Conservation (phyloP, 2,797 vertebrate genomes). For the Neosalanx taihuensis region DNA sequence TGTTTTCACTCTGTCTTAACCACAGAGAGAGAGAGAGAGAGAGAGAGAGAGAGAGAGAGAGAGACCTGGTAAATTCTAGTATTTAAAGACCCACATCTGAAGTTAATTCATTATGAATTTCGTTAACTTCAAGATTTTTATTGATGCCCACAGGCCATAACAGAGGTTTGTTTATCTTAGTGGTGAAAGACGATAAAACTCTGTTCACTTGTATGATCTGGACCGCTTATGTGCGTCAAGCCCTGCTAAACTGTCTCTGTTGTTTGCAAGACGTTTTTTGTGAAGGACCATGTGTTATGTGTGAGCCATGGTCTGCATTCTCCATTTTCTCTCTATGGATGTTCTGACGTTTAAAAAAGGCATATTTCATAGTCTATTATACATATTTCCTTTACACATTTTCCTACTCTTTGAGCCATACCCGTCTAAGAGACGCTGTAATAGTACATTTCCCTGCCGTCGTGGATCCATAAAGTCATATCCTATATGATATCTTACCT, state of each 20-base stretch:
- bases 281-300: background rate
- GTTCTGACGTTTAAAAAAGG: constrained; percentile 6
- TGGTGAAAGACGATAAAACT: constrained; percentile 28
- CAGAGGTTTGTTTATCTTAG: constrained; percentile 27
- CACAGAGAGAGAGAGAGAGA: constrained; percentile 3
- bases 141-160: constrained; percentile 21
- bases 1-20: constrained; percentile 20
- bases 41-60: constrained; percentile 9
- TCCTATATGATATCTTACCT: background rate
- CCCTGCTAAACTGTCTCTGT: background rate
- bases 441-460: too few relatives aligned
- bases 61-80: constrained; percentile 17
- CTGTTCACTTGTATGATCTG: constrained; percentile 13
- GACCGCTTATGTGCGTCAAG: background rate
- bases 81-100: constrained; percentile 33
- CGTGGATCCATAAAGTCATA: too few relatives aligned
- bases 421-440: too few relatives aligned
- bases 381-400: too few relatives aligned
- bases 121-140: constrained; percentile 26
- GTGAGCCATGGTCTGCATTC: too few relatives aligned
- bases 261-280: background rate
- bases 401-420: background rate
- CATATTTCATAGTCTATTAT: too few relatives aligned
- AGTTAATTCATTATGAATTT: constrained; percentile 30
- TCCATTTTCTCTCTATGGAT: background rate